A percentile compares a stretch with the other conserved stretches of the same genome.
These are phyloP conservation scores for Australoheros facetus DNA, from an alignment of 2,797 vertebrate species.

Conservation along the genomic window DNA sequence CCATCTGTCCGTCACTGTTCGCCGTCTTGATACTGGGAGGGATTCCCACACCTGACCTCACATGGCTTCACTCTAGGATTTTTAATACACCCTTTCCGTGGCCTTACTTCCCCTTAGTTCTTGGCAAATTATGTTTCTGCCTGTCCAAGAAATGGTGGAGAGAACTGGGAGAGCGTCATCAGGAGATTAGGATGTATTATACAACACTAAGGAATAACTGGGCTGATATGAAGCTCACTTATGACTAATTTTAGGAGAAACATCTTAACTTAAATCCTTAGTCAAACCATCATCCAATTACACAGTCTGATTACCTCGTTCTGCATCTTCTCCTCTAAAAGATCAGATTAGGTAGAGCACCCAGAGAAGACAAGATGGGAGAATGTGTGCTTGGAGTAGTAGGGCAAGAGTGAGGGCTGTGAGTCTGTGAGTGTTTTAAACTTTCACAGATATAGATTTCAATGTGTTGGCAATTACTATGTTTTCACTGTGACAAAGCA, in stretches of 20 bases:
- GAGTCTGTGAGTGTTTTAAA: constrained; percentile 38
- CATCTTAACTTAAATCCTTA: constrained; percentile 47
- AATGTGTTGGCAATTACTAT: constrained; percentile 49
- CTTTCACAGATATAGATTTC: constrained; percentile 27
- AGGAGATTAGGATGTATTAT: constrained; percentile 65
- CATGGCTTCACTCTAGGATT: constrained; percentile 37
- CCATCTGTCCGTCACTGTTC: constrained; percentile 19
- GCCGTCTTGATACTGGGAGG: constrained; percentile 34
- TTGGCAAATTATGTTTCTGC: constrained; percentile 37
- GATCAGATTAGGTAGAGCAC: not conserved
- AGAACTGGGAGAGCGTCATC: constrained; percentile 48
- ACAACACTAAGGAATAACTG: constrained; percentile 38
- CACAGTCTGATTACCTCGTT: constrained; percentile 55
- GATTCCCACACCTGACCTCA: constrained; percentile 61
- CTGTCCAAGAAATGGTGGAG: constrained; percentile 22
- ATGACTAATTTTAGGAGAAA: constrained; percentile 61
- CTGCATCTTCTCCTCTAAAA: not conserved
- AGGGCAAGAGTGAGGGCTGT: constrained; percentile 13
- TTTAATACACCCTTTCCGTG: constrained; percentile 27
- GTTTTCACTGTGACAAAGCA: constrained; percentile 58
- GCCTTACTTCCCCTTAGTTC: constrained; percentile 28
- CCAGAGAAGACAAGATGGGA: constrained; percentile 25
- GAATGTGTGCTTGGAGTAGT: constrained; percentile 33
- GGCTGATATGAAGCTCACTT: constrained; percentile 39
- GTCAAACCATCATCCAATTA: constrained; percentile 64